Evolutionary conservation across 2,888 invertebrate species (phyloP), one percentile per base, ranked within the genome.

Genomic region (Cataglyphis albicans): DNA sequence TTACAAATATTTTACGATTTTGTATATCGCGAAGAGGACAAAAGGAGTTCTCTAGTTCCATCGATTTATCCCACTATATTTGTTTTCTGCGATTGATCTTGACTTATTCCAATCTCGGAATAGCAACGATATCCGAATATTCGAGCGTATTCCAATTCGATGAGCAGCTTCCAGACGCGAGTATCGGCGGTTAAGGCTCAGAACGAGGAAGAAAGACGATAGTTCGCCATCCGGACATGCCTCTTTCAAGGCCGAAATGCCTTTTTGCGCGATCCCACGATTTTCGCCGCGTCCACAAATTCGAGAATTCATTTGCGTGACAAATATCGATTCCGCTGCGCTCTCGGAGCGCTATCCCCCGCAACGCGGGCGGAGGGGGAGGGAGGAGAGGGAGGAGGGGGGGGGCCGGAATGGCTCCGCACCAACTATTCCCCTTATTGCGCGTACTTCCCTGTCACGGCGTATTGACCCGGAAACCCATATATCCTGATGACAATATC

Each of bases 381-480:
- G 25, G 25, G 25, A 25, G 25, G 25, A n/a, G n/a, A n/a, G 25
- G 25, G 25, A 25, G 25, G 25, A 1, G 25, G 6, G 15, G 12
- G 57, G 32, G 6, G 10, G 15, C n/a, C n/a, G n/a, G n/a, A n/a
- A 15, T 25, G 57, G 38, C 65, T 63, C 65, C 55, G 55, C 63
- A 82, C 68, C 76, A 61, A 81, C 80, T 81, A 82, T 81, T 84
- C 59, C 89, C 84, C 82, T 89, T 80, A 87, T 85, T 84, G 86
- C 84, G 67, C 84, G 84, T 88, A 86, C 84, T 84, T 85, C 84
- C 88, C 88, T 80, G 88, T 90, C 87, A 85, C 63, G 78, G 86
- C 78, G 86, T 89, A 88, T 89, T 88, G 91, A 91, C 87, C 91
- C 84, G 89, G 88, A 88, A 91, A 90, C 87, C 88, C 85, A 90